Evolutionary conservation across 1,140 invertebrate genomes (phyloP), one percentile per base, ranked within the genome.

Genomic region (Calephelis nemesis): DNA sequence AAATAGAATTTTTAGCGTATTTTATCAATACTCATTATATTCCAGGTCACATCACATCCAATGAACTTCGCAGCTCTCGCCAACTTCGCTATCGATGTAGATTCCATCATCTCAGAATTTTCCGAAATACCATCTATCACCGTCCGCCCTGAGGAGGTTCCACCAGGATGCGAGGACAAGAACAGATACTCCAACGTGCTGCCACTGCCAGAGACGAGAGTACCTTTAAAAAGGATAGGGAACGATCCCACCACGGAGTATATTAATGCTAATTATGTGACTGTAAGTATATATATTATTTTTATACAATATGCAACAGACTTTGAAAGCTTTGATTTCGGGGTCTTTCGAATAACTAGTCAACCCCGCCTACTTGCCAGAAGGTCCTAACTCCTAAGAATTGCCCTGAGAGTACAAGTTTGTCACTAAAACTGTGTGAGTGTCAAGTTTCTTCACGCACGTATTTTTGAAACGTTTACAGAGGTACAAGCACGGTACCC

Each of bases 181-280:
- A 98, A 99, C 89, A 94, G 97, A 76, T 98, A 97, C 92, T 97
- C 97, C 50, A 98, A 99, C 92, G 97, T 98, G 45, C 96, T 98
- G 77, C 98, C 98, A 62, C 93, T 98, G 78, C 97, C 97, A 48
- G 96, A 97, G 90, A 98, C 97, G 19, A 94, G 97, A 76, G 97
- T 98, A 2, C 93, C 94, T 42, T 92, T 98, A 10, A 92, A 93
- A 77, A 92, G 92, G 69, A 90, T 95, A 52, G 94, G 95, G 72
- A 95, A 94, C 65, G 95, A 96, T 83, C 94, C 95, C 7, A 95
- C 95, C 70, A 95, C 95, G 47, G 96, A 97, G 82, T 98, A 98
- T 85, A 98, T 98, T 73, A 98, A 98, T 89, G 98, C 97, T 69
- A 98, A 97, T 92, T 97, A 95, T 92, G 95, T 97, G 77, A 95